Conservation (phyloP, 2,113 vertebrate genomes). For the Saccopteryx leptura region DNA sequence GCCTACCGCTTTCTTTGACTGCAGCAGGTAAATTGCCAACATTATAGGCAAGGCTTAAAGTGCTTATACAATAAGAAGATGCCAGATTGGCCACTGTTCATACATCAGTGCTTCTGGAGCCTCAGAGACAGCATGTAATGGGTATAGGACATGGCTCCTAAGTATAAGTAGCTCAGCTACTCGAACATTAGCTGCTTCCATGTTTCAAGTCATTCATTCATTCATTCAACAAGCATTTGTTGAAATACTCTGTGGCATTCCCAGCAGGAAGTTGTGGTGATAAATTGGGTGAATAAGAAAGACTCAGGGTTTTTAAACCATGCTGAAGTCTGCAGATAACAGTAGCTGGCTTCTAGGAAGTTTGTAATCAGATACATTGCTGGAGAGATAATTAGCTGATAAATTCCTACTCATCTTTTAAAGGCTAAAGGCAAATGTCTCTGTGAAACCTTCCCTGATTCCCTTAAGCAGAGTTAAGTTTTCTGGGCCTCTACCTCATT, state of each 20-base stretch:
- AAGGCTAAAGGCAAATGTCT: slow-evolving; percentile 69
- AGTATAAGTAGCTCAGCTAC: slow-evolving; percentile 49
- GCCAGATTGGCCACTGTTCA: background rate
- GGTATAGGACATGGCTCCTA: slow-evolving; percentile 33
- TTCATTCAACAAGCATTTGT: slow-evolving; percentile 69
- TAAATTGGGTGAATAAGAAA: slow-evolving; percentile 63
- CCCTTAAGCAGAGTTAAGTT: slow-evolving; percentile 55
- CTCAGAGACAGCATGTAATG: slow-evolving; percentile 36
- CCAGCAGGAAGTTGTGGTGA: slow-evolving; percentile 63
- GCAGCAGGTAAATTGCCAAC: slow-evolving; percentile 36
- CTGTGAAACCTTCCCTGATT: slow-evolving; percentile 48
- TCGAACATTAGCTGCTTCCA: background rate
- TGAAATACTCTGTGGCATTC: slow-evolving; percentile 62
- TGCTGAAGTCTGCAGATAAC: slow-evolving; percentile 51
- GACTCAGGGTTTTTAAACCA: slow-evolving; percentile 53
- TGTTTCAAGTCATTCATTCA: slow-evolving; percentile 68
- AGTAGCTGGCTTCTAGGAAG: slow-evolving; percentile 55
- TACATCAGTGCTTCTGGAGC: background rate
- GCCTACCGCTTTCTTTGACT: slow-evolving; percentile 13
- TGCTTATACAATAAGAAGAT: background rate
- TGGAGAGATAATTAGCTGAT: slow-evolving; percentile 61
- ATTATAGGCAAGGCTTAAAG: background rate
- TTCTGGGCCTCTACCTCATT: slow-evolving; percentile 20
- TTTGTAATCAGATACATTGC: slow-evolving; percentile 74
- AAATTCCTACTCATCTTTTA: slow-evolving; percentile 72